These are phyloP conservation scores for Cladorhizidae sp. DNA, from an alignment of 37 sponge, comb jelly and placozoan species.

Conservation along the genomic window DNA sequence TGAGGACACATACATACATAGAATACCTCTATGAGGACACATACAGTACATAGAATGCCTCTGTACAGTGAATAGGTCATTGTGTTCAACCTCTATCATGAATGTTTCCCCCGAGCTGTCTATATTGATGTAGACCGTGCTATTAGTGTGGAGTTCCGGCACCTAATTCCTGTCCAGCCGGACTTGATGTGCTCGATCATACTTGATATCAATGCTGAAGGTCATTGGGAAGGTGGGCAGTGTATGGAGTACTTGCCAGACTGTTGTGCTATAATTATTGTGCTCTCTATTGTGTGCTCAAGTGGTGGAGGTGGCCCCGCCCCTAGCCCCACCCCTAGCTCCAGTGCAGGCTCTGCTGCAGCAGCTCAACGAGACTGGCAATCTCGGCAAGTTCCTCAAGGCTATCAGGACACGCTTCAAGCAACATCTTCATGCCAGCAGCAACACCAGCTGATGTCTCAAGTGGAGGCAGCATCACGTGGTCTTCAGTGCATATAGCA, in stretches of 20 bases:
- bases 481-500: neutral
- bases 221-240: constrained; percentile 8
- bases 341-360: constrained; percentile 21
- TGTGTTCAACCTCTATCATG: no score
- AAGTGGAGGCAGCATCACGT: neutral
- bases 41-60: no score
- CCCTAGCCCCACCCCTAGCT: constrained; percentile 13
- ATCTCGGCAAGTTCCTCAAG: constrained; percentile 26
- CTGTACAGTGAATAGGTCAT: no score
- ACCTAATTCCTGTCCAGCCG: neutral
- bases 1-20: no score
- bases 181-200: constrained; percentile 13
- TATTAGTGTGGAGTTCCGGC: constrained; percentile 31
- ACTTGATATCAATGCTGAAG: constrained; percentile 27
- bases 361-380: constrained; percentile 20
- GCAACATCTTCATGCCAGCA: neutral
- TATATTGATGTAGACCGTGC: no score
- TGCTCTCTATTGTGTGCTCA: neutral
- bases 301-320: constrained; percentile 42
- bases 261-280: no score
- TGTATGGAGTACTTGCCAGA: no score
- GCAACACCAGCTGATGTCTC: neutral
- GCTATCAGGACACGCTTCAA: constrained; percentile 15
- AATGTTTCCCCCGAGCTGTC: no score
- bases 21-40: no score